phyloP scores from a whole-genome alignment of 2,888 invertebrate species.

The Odontothrips loti region DNA sequence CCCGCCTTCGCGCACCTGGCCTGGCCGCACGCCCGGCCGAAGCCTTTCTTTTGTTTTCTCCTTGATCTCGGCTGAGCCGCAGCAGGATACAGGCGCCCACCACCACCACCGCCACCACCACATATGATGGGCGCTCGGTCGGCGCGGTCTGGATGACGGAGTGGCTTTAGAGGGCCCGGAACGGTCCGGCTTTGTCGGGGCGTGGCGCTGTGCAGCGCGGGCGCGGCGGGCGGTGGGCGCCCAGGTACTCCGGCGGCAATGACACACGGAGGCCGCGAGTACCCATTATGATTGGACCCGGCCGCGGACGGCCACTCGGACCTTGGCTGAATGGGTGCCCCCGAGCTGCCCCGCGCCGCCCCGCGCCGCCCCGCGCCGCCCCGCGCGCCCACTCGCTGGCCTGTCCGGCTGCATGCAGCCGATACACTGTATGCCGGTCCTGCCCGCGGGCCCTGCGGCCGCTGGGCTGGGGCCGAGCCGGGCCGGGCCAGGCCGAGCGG shows the following conservation, averaged over 20 bases:
- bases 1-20: too few relatives aligned
- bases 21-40: too few relatives aligned
- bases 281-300: too few relatives aligned
- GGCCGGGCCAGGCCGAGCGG: not conserved
- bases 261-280: too few relatives aligned
- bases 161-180: too few relatives aligned
- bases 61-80: not conserved
- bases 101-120: too few relatives aligned
- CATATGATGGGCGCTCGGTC: not conserved
- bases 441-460: not conserved
- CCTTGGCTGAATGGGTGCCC: too few relatives aligned
- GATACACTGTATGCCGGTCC: not conserved
- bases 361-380: not conserved
- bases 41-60: not conserved
- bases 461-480: not conserved
- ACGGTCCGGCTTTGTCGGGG: too few relatives aligned
- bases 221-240: too few relatives aligned
- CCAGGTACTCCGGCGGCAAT: too few relatives aligned
- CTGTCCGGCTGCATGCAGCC: too few relatives aligned
- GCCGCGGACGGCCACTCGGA: not conserved
- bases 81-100: not conserved
- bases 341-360: not conserved
- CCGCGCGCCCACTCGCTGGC: not conserved
- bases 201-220: too few relatives aligned
- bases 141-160: not conserved